These are phyloP conservation scores for Regulus satrapa DNA, from an alignment of 2,113 vertebrate genomes.

Conservation along the genomic window DNA sequence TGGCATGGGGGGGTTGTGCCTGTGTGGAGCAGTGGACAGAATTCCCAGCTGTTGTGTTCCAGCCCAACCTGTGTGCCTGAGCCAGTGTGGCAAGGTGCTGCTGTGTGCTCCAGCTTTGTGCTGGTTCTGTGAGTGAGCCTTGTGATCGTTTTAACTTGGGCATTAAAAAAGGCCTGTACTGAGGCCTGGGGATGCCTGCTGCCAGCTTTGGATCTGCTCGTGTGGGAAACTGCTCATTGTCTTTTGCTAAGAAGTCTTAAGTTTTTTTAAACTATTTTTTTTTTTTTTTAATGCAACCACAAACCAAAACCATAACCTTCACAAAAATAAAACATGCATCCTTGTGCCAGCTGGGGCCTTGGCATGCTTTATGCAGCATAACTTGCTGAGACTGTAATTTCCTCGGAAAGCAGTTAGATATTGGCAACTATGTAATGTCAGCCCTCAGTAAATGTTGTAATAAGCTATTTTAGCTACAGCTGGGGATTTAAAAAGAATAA, in stretches of 20 bases:
- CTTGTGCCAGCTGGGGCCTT: background rate
- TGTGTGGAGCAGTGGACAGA: background rate
- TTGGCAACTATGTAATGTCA: background rate
- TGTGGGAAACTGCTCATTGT: background rate
- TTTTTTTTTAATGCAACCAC: background rate
- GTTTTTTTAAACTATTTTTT: background rate
- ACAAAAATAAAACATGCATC: background rate
- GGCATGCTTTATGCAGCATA: background rate
- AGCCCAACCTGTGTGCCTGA: background rate
- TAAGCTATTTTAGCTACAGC: background rate
- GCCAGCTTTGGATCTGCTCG: background rate
- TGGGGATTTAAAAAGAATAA: background rate
- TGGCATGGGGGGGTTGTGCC: accelerated
- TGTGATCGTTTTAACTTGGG: background rate
- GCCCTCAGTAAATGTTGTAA: background rate
- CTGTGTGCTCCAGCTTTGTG: background rate
- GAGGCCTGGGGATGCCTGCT: background rate
- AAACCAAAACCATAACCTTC: background rate
- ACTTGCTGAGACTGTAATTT: background rate
- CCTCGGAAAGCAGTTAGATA: background rate
- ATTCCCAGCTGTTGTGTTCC: background rate
- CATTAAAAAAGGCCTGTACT: background rate
- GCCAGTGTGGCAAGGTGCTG: background rate
- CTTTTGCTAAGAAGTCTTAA: background rate
- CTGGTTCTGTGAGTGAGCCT: background rate